phyloP scores from a whole-genome alignment of 1,140 invertebrate genomes.

The Hyposmocoma kahamanoa region DNA sequence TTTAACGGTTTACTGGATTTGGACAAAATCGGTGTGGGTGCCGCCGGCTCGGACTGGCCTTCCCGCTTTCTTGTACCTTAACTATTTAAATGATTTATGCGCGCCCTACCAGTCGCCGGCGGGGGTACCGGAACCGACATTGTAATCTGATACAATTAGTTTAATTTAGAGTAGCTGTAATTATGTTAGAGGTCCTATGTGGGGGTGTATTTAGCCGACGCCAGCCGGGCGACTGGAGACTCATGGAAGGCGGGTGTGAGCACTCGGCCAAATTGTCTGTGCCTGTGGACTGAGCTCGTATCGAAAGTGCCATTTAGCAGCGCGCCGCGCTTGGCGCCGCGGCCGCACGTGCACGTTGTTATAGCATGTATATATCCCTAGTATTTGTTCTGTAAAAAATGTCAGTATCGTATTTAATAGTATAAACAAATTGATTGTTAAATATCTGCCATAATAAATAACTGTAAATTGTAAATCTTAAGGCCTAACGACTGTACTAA shows the following conservation, averaged over 20 bases:
- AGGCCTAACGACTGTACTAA: constrained; percentile 68
- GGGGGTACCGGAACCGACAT: constrained; percentile 19
- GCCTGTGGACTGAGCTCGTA: constrained; percentile 18
- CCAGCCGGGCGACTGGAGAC: constrained; percentile 11
- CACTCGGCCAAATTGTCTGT: too few relatives aligned
- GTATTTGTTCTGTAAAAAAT: constrained; percentile 60
- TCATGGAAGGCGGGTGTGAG: constrained; percentile 11
- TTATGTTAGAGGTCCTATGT: constrained; percentile 9
- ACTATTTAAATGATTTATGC: too few relatives aligned
- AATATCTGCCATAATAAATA: constrained; percentile 70
- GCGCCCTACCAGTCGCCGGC: constrained; percentile 7
- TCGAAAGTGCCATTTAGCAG: constrained; percentile 44
- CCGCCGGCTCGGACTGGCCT: constrained; percentile 6
- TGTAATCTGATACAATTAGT: too few relatives aligned
- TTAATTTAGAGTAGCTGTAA: background rate
- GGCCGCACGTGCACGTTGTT: constrained; percentile 27
- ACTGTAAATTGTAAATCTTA: constrained; percentile 63
- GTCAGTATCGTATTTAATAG: constrained; percentile 55
- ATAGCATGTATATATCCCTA: constrained; percentile 47
- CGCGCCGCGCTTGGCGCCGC: constrained; percentile 15
- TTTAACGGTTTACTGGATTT: constrained; percentile 3
- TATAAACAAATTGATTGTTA: constrained; percentile 62
- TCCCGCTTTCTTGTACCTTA: too few relatives aligned
- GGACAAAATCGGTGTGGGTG: background rate
- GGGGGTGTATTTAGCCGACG: constrained; percentile 22